Percentiles rank a stretch among this genome's conserved stretches.
These are phyloP conservation scores for Pseudomugil gertrudae DNA, from an alignment of 2,797 vertebrate genomes.

Conservation along the genomic window DNA sequence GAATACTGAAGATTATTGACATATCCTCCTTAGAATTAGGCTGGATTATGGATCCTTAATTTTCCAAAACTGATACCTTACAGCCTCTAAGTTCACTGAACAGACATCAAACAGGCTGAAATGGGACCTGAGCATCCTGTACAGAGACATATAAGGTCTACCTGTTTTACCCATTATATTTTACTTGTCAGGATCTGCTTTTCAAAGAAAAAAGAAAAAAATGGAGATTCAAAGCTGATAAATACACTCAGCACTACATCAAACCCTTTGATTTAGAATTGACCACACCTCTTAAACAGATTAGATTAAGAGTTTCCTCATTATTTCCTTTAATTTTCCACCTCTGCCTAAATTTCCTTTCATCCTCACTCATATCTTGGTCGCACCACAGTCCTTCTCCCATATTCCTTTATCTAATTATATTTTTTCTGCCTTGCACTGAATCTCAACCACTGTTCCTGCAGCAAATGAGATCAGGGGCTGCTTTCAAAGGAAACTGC, in stretches of 20 bases:
- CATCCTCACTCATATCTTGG: constrained; percentile 44
- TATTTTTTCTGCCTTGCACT: constrained; percentile 37
- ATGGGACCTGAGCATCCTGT: constrained; percentile 24
- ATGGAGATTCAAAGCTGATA: constrained; percentile 8
- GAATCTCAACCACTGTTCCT: constrained; percentile 35
- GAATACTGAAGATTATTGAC: constrained; percentile 10
- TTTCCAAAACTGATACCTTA: constrained; percentile 32
- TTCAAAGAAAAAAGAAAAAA: constrained; percentile 25
- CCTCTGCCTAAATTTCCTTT: constrained; percentile 49
- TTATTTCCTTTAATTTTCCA: constrained; percentile 36
- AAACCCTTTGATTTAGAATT: constrained; percentile 28
- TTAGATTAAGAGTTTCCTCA: constrained; percentile 37
- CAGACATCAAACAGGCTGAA: constrained; percentile 62
- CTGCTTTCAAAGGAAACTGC: constrained; percentile 57
- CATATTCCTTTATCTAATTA: constrained; percentile 51
- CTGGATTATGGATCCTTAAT: constrained; percentile 43
- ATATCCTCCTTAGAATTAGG: constrained; percentile 26
- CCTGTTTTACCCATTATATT: constrained; percentile 65
- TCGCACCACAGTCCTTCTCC: constrained; percentile 10
- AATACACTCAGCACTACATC: constrained; percentile 25
- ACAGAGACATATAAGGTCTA: constrained; percentile 35
- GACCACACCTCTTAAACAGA: constrained; percentile 45
- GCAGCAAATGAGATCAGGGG: constrained; percentile 31
- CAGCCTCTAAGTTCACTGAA: constrained; percentile 42
- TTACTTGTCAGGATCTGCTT: constrained; percentile 22